A percentile compares a stretch with the other conserved stretches of the same genome.
Evolutionary conservation across 1,140 invertebrate genomes (phyloP).

Genomic region (Eumeta japonica): DNA sequence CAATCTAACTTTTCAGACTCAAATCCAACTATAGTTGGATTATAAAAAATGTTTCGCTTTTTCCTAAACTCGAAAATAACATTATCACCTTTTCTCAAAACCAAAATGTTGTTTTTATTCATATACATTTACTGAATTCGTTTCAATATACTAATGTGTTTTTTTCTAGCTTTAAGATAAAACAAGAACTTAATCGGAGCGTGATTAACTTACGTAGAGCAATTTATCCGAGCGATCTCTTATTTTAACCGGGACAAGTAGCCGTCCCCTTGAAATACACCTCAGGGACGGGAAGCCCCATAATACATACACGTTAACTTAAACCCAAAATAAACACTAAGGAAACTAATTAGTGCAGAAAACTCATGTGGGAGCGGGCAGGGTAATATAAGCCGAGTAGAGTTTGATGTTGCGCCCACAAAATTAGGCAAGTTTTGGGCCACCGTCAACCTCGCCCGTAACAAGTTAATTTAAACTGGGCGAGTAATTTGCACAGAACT

Average conservation of each 20-base stretch:
- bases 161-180: no score
- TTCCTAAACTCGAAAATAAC: no score
- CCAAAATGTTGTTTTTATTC: no score
- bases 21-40: no score
- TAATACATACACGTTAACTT: not conserved
- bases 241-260: not conserved
- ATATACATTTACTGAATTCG: no score
- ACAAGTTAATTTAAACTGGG: slow-evolving; percentile 57
- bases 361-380: slow-evolving; percentile 52
- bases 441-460: slow-evolving; percentile 44
- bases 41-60: no score
- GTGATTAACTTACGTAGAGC: not conserved
- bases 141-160: no score
- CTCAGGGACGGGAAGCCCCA: not conserved
- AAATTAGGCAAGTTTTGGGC: slow-evolving; percentile 55
- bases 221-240: not conserved
- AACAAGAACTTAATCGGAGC: no score
- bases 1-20: no score
- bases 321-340: slow-evolving; percentile 40
- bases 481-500: slow-evolving; percentile 50
- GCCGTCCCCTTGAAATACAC: not conserved
- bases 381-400: slow-evolving; percentile 47
- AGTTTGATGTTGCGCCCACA: slow-evolving; percentile 54
- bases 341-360: slow-evolving; percentile 53
- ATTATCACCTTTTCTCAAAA: no score